Conservation (phyloP, 2,888 invertebrate genomes). For the Brassicogethes aeneus region DNA sequence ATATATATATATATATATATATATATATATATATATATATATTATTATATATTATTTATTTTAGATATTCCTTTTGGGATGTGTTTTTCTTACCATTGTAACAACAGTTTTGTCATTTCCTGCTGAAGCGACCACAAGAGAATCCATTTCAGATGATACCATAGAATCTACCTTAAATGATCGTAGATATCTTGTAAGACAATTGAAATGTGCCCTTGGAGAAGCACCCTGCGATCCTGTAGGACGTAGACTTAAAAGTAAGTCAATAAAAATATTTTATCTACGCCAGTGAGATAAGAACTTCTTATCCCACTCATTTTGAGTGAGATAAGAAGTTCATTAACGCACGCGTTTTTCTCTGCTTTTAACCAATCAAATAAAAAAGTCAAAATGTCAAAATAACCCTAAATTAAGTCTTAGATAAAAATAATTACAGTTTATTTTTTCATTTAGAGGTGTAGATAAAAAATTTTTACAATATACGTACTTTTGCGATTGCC, state of each 20-base stretch:
- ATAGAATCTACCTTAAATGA: constrained; percentile 60
- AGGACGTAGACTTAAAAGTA: constrained; percentile 64
- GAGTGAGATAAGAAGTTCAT: no score
- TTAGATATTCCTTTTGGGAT: constrained; percentile 16
- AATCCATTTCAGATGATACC: constrained; percentile 54
- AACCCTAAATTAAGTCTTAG: no score
- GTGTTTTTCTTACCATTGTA: constrained; percentile 11
- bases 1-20: no score
- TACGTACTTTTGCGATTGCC: no score
- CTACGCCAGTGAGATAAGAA: no score
- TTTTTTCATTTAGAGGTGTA: no score
- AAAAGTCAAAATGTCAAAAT: no score
- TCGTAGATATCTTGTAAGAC: constrained; percentile 59
- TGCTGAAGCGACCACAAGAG: constrained; percentile 23
- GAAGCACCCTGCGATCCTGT: constrained; percentile 68
- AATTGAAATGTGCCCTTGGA: constrained; percentile 64
- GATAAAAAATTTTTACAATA: constrained; percentile 4
- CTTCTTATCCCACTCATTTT: no score
- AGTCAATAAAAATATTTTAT: constrained; percentile 24
- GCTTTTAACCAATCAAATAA: no score
- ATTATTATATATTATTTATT: constrained; percentile 13
- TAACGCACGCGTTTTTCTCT: no score
- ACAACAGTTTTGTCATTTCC: constrained; percentile 10
- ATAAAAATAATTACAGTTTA: no score
- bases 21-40: no score